phyloP scores from a whole-genome alignment of 2,113 vertebrate genomes.

The Forbesichthys papilliferus region DNA sequence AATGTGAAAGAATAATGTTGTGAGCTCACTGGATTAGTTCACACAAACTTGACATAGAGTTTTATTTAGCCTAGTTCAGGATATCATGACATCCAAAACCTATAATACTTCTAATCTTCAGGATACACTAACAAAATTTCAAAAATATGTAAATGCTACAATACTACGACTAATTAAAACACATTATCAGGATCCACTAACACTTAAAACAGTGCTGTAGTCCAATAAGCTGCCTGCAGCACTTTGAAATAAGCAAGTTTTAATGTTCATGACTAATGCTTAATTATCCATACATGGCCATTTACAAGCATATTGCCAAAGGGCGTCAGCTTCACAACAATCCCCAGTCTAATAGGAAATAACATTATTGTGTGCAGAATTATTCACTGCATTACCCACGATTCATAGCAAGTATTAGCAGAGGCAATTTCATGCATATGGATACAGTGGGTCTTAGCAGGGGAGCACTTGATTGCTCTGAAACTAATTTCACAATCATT shows the following conservation, averaged over 20 bases:
- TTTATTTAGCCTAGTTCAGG: no score
- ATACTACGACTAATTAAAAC: constrained; percentile 1
- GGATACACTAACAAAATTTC: constrained; percentile 9
- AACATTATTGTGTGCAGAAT: constrained; percentile 91
- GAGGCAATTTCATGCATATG: constrained; percentile 99
- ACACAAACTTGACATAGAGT: no score
- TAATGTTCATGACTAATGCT: constrained; percentile 84
- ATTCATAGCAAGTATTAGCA: constrained; percentile 97
- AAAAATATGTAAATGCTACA: background rate
- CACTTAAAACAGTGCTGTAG: constrained; percentile 53
- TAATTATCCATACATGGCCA: constrained; percentile 86
- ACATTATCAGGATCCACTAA: constrained; percentile 36
- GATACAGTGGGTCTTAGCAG: constrained; percentile 96
- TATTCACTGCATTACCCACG: constrained; percentile 90
- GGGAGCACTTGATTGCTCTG: constrained; percentile 92
- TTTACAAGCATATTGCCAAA: constrained; percentile 90
- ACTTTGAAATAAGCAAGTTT: constrained; percentile 80
- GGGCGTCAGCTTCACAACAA: constrained; percentile 81
- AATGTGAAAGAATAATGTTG: no score
- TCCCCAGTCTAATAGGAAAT: constrained; percentile 88
- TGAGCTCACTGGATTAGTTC: no score
- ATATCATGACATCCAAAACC: no score
- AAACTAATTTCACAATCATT: constrained; percentile 99
- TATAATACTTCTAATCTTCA: constrained; percentile 16
- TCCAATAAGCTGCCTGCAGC: constrained; percentile 74